Conservation (phyloP, 2,888 invertebrate genomes). For the Cataglyphis cursor region DNA sequence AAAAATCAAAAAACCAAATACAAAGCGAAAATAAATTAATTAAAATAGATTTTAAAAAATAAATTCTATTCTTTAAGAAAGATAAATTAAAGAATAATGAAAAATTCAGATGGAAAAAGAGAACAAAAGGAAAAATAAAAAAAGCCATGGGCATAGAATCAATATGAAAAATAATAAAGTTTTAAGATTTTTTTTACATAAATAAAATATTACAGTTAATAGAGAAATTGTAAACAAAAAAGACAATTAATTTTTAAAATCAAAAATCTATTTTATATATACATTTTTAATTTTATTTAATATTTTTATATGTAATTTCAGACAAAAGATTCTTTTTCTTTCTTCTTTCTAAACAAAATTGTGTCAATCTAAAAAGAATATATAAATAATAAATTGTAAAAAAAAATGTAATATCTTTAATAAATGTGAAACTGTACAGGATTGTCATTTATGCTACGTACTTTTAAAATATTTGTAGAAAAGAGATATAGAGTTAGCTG, state of each 20-base stretch:
- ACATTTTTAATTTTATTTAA: constrained; percentile 68
- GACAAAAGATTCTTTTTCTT: constrained; percentile 13
- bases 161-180: constrained; percentile 70
- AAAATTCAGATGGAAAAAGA: constrained; percentile 38
- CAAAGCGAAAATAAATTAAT: constrained; percentile 2
- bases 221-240: constrained; percentile 73
- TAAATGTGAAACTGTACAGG: constrained; percentile 25
- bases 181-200: constrained; percentile 78
- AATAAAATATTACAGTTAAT: constrained; percentile 81
- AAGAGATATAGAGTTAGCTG: constrained; percentile 63
- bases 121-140: constrained; percentile 20
- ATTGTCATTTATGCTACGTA: constrained; percentile 49
- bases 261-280: constrained; percentile 59
- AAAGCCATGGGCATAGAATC: constrained; percentile 60
- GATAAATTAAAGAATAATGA: constrained; percentile 22
- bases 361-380: constrained; percentile 47
- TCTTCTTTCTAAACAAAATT: constrained; percentile 48
- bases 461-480: constrained; percentile 67
- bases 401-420: constrained; percentile 59
- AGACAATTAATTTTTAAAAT: constrained; percentile 71
- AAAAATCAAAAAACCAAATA: neutral
- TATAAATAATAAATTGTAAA: constrained; percentile 69
- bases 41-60: constrained; percentile 17
- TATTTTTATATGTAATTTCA: constrained; percentile 66
- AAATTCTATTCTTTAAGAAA: constrained; percentile 3